Conservation (phyloP, 1,140 invertebrate species). For the Drosophila hydei region DNA sequence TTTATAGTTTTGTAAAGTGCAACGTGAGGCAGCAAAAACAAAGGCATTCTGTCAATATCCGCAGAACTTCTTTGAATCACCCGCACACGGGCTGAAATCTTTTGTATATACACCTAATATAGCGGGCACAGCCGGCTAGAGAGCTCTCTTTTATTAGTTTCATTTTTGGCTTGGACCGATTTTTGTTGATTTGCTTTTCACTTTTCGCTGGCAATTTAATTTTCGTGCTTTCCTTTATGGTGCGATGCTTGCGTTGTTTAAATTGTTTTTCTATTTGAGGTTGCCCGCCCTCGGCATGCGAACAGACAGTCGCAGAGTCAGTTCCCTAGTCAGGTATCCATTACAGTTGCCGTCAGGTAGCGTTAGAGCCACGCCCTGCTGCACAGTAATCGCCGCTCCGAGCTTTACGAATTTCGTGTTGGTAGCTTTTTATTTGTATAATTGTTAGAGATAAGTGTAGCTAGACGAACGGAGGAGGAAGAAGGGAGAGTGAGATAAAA, state of each 20-base stretch:
- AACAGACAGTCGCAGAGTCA: conserved; percentile 39
- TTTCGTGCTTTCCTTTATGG: conserved; percentile 63
- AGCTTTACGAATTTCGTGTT: conserved; percentile 64
- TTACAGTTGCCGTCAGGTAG: conserved; percentile 54
- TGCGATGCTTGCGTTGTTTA: conserved; percentile 70
- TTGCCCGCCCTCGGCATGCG: conserved; percentile 42
- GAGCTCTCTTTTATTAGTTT: no score
- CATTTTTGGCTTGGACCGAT: conserved; percentile 14
- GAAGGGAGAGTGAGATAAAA: not conserved
- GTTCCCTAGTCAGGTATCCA: conserved; percentile 54
- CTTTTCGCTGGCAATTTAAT: conserved; percentile 64
- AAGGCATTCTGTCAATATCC: no score
- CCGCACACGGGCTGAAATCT: no score
- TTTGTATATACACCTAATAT: not conserved
- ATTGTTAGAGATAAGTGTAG: not conserved
- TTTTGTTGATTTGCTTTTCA: conserved; percentile 33
- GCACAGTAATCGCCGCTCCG: conserved; percentile 64
- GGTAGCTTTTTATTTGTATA: conserved; percentile 44
- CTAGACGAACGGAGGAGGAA: not conserved
- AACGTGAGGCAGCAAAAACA: no score
- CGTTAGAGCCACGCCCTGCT: conserved; percentile 46
- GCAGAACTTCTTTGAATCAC: no score
- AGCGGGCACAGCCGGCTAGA: no score
- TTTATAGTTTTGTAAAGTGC: no score
- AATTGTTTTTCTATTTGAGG: conserved; percentile 80